A percentile compares a stretch with the other conserved stretches of the same genome.
Evolutionary conservation across 2,113 vertebrate genomes (phyloP).

Genomic region (Archilochus colubris): DNA sequence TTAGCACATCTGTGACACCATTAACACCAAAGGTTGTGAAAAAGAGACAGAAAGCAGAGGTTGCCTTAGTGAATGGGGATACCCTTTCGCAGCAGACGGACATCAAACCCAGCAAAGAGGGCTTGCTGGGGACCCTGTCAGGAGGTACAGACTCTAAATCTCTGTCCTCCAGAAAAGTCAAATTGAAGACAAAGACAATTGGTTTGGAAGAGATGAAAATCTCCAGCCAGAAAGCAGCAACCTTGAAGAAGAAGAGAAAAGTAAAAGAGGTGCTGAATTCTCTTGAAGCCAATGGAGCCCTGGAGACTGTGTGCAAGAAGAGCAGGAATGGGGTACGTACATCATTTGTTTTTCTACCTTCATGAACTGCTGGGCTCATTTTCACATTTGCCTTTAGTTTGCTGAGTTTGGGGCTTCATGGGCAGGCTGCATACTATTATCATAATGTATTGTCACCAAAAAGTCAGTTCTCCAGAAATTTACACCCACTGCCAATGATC

Average conservation of each 20-base stretch:
- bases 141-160: neutral
- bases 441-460: neutral
- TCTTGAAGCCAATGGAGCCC: neutral
- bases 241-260: constrained; percentile 71
- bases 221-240: constrained; percentile 34
- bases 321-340: constrained; percentile 60
- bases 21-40: neutral
- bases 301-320: constrained; percentile 28
- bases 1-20: neutral
- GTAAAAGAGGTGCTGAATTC: constrained; percentile 21
- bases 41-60: constrained; percentile 45
- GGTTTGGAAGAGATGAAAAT: neutral
- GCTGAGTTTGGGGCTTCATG: neutral
- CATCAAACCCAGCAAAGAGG: neutral
- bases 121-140: neutral
- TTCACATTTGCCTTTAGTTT: neutral
- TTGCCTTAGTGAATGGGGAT: neutral
- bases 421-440: neutral
- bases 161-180: neutral
- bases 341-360: neutral
- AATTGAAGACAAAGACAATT: constrained; percentile 24
- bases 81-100: neutral
- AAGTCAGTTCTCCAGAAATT: neutral
- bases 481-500: neutral
- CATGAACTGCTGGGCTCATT: neutral